phyloP scores from a whole-genome alignment of 2,113 vertebrate species.

The Ia io region DNA sequence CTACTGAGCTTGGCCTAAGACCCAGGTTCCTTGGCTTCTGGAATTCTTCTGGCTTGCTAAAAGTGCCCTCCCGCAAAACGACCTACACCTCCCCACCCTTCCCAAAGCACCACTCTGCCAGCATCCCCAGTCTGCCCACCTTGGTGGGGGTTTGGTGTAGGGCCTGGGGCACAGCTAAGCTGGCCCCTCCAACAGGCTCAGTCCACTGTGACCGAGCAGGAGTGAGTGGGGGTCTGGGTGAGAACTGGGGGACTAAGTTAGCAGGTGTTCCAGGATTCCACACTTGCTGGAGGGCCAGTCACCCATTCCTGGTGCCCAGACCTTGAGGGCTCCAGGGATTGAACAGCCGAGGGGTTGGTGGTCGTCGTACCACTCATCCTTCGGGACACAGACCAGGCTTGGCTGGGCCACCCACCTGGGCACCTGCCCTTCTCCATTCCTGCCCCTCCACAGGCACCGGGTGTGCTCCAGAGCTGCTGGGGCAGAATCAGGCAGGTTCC shows the following conservation, averaged over 20 bases:
- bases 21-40: neutral
- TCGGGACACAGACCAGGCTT: neutral
- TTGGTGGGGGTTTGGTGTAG: neutral
- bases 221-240: neutral
- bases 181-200: neutral
- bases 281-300: neutral
- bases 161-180: neutral
- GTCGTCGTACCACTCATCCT: neutral
- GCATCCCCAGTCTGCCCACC: neutral
- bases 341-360: neutral
- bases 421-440: constrained; percentile 17
- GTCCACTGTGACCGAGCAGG: neutral
- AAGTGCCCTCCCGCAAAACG: neutral
- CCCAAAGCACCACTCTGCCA: neutral
- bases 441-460: neutral
- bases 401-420: constrained; percentile 14
- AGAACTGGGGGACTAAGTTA: neutral
- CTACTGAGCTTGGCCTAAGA: neutral
- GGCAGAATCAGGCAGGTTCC: constrained; percentile 59
- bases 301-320: neutral
- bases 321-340: neutral
- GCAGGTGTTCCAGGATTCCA: neutral
- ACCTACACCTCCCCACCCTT: neutral
- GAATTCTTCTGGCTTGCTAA: neutral
- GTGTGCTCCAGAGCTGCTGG: neutral